phyloP scores from a whole-genome alignment of 1,140 invertebrate genomes.

The Mylabris phalerata region DNA sequence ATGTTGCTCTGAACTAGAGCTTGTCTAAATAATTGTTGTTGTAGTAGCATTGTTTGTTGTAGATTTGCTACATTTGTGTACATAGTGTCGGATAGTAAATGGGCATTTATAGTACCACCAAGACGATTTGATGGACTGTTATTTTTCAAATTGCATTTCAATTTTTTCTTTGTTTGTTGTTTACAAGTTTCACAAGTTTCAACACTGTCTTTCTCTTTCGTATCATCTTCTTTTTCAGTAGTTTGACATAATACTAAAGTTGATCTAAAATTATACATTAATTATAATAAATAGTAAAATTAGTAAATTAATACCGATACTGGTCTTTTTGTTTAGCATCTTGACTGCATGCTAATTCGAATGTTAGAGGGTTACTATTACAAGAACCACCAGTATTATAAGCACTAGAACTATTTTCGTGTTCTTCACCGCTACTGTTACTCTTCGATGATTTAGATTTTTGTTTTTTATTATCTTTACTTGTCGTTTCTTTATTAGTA shows the following conservation, averaged over 20 bases:
- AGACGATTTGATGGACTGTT: conserved; percentile 28
- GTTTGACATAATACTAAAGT: conserved; percentile 45
- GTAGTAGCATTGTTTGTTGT: conserved; percentile 64
- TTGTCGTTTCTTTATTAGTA: conserved; percentile 24
- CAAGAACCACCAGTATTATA: conserved; percentile 73
- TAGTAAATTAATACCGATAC: conserved; percentile 19
- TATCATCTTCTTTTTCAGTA: conserved; percentile 28
- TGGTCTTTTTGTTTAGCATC: conserved; percentile 45
- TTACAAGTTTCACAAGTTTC: conserved; percentile 28
- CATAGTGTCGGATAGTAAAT: conserved; percentile 52
- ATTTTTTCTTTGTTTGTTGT: conserved; percentile 29
- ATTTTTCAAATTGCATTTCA: conserved; percentile 26
- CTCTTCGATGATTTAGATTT: conserved; percentile 43
- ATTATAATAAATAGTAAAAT: no score
- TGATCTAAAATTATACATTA: conserved; percentile 17
- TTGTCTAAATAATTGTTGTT: conserved; percentile 63
- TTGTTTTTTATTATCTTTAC: conserved; percentile 26
- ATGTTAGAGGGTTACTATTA: conserved; percentile 60
- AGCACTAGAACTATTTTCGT: conserved; percentile 62
- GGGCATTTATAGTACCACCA: conserved; percentile 18
- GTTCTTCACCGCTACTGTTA: conserved; percentile 51
- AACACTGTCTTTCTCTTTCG: conserved; percentile 25
- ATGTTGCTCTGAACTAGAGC: conserved; percentile 41
- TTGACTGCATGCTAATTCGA: conserved; percentile 50
- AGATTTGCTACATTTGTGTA: conserved; percentile 68